Evolutionary conservation across 2,888 invertebrate species (phyloP), one percentile per base, ranked within the genome.

Genomic region (Himalopsyche tibetana): DNA sequence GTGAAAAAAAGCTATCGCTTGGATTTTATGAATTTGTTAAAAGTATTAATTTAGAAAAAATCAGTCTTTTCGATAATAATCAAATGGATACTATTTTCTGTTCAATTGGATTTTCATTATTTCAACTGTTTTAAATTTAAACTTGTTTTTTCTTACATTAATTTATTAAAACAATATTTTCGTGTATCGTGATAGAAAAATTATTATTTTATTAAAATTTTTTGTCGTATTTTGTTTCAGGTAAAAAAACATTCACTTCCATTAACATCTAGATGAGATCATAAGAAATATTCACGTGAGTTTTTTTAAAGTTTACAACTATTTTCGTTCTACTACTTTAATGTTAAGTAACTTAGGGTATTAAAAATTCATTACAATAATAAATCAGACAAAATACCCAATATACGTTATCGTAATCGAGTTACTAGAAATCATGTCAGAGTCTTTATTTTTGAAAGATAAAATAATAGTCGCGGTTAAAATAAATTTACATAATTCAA

Each of bases 401-500:
- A n/a, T n/a, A 63, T 63, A 63, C 1, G 19, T 69, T 36, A 69
- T 74, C 15, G 38, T 74, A 38, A 38, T 74, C 74, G 38, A 38
- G 36, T 74, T 74, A 38, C 38, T 2, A 74, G 0, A 74, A 74
- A 36, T 74, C 74, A 74, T 74, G 74, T 4, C 15, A 38, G 36
- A 74, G 38, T 38, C 38, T 74, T 74, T 74, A 38, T 38, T 15
- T 74, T 74, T 12, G 38, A 74, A 38, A 74, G 38, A 38, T 38
- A 74, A 74, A 38, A 38, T 74, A 0, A 38, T 74, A 63, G 38
- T 74, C 74, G 74, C 15, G 38, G 12, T 74, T 36, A 74, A 9
- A 28, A 74, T 4, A 19, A 74, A 74, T 74, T 74, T 74, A 74
- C 74, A 74, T 74, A 74, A 74, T 74, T 74, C 38, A 74, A 74